A percentile compares a stretch with the other conserved stretches of the same genome.
Evolutionary conservation across 2,113 vertebrate species (phyloP).

Genomic region (Protobothrops mucrosquamatus): DNA sequence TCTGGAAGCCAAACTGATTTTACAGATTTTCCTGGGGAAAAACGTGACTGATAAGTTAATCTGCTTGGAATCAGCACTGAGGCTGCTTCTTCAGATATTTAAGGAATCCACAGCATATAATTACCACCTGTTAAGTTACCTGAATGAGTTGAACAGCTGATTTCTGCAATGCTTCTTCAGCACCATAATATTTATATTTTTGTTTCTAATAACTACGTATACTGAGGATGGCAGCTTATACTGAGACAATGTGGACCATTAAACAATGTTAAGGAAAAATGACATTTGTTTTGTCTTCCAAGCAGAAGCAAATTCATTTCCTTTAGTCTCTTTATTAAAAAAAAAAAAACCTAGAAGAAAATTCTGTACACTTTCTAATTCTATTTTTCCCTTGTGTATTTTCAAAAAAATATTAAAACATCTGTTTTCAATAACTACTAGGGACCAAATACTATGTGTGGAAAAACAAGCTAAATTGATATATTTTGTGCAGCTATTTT

Average conservation of each 20-base stretch:
- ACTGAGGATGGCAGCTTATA: background rate
- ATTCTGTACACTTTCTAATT: background rate
- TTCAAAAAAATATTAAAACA: background rate
- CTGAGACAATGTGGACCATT: no score
- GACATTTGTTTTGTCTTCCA: background rate
- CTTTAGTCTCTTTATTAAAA: slow-evolving; percentile 24
- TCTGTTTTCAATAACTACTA: slow-evolving; percentile 4
- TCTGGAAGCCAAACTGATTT: slow-evolving; percentile 23
- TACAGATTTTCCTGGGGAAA: slow-evolving; percentile 31
- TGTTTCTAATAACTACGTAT: background rate
- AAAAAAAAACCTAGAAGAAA: slow-evolving; percentile 5
- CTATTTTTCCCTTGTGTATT: slow-evolving; percentile 7
- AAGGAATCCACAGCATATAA: slow-evolving; percentile 48
- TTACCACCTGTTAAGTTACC: slow-evolving; percentile 36
- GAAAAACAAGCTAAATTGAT: slow-evolving; percentile 9
- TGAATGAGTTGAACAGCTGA: slow-evolving; percentile 19
- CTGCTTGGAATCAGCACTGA: slow-evolving; percentile 11
- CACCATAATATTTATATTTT: background rate
- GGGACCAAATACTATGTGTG: slow-evolving; percentile 26
- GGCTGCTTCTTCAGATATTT: slow-evolving; percentile 37
- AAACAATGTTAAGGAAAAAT: background rate
- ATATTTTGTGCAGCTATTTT: slow-evolving; percentile 30
- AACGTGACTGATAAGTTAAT: slow-evolving; percentile 18
- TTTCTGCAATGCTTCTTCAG: slow-evolving; percentile 11
- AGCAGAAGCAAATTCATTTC: background rate